A percentile compares a stretch with the other conserved stretches of the same genome.
Conservation (phyloP, 2,113 vertebrate genomes). For the Bambusicola thoracicus region DNA sequence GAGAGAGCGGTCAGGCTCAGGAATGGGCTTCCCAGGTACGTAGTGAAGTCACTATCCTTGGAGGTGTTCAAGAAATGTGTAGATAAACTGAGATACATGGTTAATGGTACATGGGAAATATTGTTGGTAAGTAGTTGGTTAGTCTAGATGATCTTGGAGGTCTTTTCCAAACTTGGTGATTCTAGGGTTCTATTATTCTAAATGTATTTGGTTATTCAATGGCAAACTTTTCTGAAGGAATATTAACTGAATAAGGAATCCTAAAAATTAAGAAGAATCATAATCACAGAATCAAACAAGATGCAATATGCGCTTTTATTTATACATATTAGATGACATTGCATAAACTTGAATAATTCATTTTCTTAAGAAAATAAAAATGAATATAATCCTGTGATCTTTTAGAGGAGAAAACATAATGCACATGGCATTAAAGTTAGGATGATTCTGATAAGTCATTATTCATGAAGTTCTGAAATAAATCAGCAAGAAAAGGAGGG, state of each 20-base stretch:
- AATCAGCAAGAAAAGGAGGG: background rate
- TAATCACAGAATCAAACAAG: background rate
- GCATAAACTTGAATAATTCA: background rate
- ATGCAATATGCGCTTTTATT: background rate
- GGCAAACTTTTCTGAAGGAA: background rate
- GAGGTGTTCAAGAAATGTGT: too few species aligned
- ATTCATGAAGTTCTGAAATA: conserved; percentile 20
- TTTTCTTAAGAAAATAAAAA: background rate
- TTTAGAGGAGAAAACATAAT: conserved; percentile 13
- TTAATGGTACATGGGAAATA: too few species aligned
- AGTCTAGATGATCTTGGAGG: too few species aligned
- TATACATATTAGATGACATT: background rate
- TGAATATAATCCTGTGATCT: background rate
- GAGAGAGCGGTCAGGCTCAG: too few species aligned
- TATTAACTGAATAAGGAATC: background rate
- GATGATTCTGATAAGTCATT: conserved; percentile 11
- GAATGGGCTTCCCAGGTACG: too few species aligned
- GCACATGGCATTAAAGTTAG: background rate
- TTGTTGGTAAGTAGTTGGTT: too few species aligned
- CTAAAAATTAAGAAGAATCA: background rate
- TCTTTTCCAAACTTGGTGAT: too few species aligned
- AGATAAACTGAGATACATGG: too few species aligned
- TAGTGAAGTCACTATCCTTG: too few species aligned
- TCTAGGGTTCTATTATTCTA: background rate
- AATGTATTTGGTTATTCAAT: background rate